These are phyloP conservation scores for Balearica regulorum DNA, from an alignment of 2,797 vertebrate genomes.

Conservation along the genomic window DNA sequence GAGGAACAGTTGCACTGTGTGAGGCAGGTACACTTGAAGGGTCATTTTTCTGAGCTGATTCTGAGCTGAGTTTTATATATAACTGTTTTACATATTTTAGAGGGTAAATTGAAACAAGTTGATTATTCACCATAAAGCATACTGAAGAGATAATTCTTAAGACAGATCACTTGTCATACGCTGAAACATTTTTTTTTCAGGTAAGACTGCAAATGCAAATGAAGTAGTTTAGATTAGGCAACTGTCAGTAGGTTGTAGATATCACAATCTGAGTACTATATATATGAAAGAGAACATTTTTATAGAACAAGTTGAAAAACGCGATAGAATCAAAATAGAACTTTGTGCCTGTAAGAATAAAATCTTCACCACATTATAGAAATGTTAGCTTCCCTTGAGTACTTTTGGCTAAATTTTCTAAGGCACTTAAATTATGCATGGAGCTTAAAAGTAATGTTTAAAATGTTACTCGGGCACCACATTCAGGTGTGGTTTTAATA, in stretches of 20 bases:
- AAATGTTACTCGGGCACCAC: not conserved
- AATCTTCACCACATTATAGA: not conserved
- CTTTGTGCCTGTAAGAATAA: not conserved
- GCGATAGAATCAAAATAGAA: not conserved
- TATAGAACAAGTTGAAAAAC: not conserved
- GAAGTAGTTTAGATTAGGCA: not conserved
- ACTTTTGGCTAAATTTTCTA: not conserved
- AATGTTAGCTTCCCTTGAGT: not conserved
- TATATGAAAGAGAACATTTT: not conserved
- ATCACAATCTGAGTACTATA: not conserved
- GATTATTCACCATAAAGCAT: not conserved
- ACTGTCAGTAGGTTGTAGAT: not conserved
- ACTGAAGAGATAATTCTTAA: not conserved
- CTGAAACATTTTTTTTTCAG: not conserved
- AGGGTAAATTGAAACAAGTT: not conserved
- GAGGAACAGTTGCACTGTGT: not conserved
- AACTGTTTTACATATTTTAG: not conserved
- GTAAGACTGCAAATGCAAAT: not conserved
- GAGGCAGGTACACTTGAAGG: not conserved
- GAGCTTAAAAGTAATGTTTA: not conserved
- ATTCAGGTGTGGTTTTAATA: not conserved
- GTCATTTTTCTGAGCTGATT: not conserved
- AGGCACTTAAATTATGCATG: not conserved
- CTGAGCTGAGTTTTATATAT: not conserved
- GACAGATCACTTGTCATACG: not conserved